Percentiles rank a stretch among this genome's conserved stretches.
Conservation (phyloP, 2,888 invertebrate genomes). For the Drosophila koepferae region DNA sequence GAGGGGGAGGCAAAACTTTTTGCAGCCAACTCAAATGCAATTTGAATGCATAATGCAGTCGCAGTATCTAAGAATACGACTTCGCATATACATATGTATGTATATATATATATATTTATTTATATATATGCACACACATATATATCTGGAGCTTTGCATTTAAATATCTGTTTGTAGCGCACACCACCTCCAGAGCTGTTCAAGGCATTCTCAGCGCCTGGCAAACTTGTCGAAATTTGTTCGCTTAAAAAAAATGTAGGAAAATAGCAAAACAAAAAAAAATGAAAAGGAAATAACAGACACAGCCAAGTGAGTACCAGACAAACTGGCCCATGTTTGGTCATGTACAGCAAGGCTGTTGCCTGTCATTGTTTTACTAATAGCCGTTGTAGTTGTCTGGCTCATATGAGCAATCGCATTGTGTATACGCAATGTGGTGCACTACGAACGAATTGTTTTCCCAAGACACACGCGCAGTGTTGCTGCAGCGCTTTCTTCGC, state of each 20-base stretch:
- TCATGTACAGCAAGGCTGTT: constrained; percentile 74
- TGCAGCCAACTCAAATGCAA: constrained; percentile 54
- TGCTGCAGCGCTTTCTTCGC: constrained; percentile 3
- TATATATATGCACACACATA: neutral
- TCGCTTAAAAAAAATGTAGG: constrained; percentile 28
- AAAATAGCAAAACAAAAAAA: constrained; percentile 13
- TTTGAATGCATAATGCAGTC: constrained; percentile 62
- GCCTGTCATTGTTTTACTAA: constrained; percentile 77
- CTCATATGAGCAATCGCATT: constrained; percentile 51
- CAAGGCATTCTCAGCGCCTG: constrained; percentile 53
- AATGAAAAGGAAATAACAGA: constrained; percentile 18
- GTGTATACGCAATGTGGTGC: constrained; percentile 58
- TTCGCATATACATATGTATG: constrained; percentile 4
- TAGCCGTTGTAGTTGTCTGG: constrained; percentile 73
- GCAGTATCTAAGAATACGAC: constrained; percentile 7
- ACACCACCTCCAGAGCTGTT: constrained; percentile 53
- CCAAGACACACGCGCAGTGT: neutral
- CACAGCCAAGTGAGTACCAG: constrained; percentile 39
- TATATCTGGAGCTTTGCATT: constrained; percentile 17
- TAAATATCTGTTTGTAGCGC: constrained; percentile 39
- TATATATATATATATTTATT: constrained; percentile 13
- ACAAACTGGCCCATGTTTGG: constrained; percentile 73
- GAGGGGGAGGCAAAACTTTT: constrained; percentile 44
- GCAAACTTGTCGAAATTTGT: constrained; percentile 78
- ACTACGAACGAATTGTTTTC: constrained; percentile 2